Conservation (phyloP, 2,888 invertebrate species). For the Ptychoptera contaminata region DNA sequence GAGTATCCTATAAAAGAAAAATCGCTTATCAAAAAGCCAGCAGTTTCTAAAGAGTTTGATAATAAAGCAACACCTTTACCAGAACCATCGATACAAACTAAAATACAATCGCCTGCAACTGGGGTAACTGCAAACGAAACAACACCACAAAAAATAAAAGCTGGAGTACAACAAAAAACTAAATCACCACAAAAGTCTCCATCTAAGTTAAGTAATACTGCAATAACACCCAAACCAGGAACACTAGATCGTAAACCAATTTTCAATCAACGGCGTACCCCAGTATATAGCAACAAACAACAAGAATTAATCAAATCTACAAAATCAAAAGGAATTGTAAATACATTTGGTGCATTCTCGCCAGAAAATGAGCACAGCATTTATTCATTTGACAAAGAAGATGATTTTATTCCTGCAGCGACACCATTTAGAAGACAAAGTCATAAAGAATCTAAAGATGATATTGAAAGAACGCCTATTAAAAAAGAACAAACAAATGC, state of each 20-base stretch:
- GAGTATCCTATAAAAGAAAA: constrained; percentile 4
- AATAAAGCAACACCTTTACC: background rate
- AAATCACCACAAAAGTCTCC: constrained; percentile 3
- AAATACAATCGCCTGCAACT: constrained; percentile 1
- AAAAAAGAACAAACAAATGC: background rate
- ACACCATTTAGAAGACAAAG: constrained; percentile 41
- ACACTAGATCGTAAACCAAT: constrained; percentile 19
- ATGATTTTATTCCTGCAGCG: constrained; percentile 35
- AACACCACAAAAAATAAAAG: constrained; percentile 1
- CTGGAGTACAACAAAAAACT: background rate
- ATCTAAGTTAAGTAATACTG: background rate
- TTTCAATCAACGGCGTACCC: constrained; percentile 35
- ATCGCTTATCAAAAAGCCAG: constrained; percentile 7
- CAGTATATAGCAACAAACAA: constrained; percentile 39
- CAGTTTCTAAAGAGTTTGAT: background rate
- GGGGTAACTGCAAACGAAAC: background rate
- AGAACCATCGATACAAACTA: background rate
- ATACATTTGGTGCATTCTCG: constrained; percentile 37
- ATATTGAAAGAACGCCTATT: constrained; percentile 15
- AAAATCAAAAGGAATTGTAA: constrained; percentile 18
- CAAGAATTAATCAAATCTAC: constrained; percentile 25
- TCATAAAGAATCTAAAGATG: constrained; percentile 29
- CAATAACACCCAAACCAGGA: background rate
- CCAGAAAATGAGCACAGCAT: constrained; percentile 53
- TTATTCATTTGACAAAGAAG: constrained; percentile 54